Conservation (phyloP, 2,113 vertebrate genomes). For the Bothrops jararaca region DNA sequence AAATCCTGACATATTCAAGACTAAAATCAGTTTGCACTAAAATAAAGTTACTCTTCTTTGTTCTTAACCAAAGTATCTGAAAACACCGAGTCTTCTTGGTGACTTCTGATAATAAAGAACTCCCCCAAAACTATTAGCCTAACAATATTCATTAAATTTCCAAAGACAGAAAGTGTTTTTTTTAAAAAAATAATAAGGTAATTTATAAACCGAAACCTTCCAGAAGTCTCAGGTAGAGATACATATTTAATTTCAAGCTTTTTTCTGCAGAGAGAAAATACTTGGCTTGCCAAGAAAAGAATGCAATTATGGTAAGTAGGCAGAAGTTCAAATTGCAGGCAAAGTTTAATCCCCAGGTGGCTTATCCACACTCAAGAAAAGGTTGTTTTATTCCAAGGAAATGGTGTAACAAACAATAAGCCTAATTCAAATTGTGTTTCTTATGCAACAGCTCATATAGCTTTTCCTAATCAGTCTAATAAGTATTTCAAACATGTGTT, state of each 20-base stretch:
- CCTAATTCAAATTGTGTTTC: neutral
- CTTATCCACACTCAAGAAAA: neutral
- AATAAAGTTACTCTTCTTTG: neutral
- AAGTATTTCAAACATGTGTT: neutral
- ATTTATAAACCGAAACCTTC: constrained; percentile 17
- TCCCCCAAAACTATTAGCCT: constrained; percentile 5
- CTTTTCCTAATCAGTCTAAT: neutral
- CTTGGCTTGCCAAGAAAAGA: neutral
- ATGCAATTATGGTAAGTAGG: constrained; percentile 11
- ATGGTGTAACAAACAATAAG: neutral
- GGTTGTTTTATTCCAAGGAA: neutral
- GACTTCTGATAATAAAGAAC: neutral
- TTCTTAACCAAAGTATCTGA: constrained; percentile 11
- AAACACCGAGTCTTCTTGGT: neutral
- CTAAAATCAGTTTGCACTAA: constrained; percentile 3
- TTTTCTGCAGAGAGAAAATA: neutral
- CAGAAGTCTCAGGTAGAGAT: constrained; percentile 1
- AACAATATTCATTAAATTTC: constrained; percentile 1
- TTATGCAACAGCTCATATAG: neutral
- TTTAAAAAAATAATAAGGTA: neutral
- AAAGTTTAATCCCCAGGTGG: neutral
- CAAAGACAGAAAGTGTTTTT: neutral
- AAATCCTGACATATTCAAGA: neutral
- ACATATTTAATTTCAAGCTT: constrained; percentile 19
- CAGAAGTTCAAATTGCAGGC: neutral